A percentile compares a stretch with the other conserved stretches of the same genome.
Evolutionary conservation across 2,797 vertebrate species (phyloP).

Genomic region (Falco columbarius): DNA sequence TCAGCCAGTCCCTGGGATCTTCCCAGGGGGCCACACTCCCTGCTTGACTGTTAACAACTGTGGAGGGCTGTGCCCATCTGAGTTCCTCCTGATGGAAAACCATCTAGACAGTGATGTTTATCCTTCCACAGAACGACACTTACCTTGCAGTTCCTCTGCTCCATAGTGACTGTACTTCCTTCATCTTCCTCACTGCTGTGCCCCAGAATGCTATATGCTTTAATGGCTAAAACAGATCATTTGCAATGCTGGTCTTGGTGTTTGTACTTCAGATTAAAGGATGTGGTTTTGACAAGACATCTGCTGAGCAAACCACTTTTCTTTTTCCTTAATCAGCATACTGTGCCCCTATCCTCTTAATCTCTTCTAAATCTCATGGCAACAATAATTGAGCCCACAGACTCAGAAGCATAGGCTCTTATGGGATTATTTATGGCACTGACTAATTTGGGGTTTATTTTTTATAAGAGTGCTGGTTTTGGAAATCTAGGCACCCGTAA

Average conservation of each 20-base stretch:
- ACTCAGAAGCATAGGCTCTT: background rate
- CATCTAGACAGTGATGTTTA: background rate
- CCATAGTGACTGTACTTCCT: background rate
- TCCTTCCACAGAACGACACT: background rate
- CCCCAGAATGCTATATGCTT: background rate
- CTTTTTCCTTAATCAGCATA: conserved; percentile 1
- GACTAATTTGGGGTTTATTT: conserved; percentile 1
- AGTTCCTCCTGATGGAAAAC: background rate
- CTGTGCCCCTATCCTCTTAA: background rate
- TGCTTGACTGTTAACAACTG: fast-evolving
- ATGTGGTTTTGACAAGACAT: conserved; percentile 31
- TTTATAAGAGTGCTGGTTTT: background rate
- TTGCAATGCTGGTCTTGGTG: background rate
- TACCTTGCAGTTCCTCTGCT: background rate
- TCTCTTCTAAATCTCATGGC: background rate
- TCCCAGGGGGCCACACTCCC: fast-evolving
- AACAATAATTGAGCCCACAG: background rate
- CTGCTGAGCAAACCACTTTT: conserved; percentile 1
- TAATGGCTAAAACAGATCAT: background rate
- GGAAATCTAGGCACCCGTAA: background rate
- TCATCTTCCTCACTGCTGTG: background rate
- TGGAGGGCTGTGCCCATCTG: background rate
- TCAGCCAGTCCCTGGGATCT: background rate
- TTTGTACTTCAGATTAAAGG: conserved; percentile 37
- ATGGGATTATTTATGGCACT: background rate